phyloP scores from a whole-genome alignment of 2,113 vertebrate species.

The Edolisoma coerulescens region DNA sequence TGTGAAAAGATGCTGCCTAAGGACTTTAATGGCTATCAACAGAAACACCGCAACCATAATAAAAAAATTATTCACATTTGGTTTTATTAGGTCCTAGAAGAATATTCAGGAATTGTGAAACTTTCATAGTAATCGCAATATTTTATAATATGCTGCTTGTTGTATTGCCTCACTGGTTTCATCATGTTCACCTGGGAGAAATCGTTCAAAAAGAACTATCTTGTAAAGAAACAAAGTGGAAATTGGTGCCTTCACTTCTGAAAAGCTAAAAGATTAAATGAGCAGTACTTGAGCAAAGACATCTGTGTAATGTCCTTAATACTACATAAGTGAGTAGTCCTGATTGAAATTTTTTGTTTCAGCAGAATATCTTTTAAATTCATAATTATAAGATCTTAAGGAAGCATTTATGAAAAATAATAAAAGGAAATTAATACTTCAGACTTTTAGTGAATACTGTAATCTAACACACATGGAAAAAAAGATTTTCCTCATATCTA shows the following conservation, averaged over 20 bases:
- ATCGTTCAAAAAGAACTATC: not conserved
- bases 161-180: not conserved
- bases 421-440: not conserved
- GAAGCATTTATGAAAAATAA: not conserved
- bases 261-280: not conserved
- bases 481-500: accelerated
- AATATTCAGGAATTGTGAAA: not conserved
- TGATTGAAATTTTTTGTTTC: not conserved
- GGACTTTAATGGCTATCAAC: not conserved
- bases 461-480: not conserved
- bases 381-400: not conserved
- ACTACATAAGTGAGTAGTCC: not conserved
- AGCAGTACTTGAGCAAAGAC: not conserved
- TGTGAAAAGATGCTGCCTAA: not conserved
- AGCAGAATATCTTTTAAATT: not conserved
- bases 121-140: not conserved
- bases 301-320: not conserved
- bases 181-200: not conserved
- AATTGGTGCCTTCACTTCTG: not conserved
- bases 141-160: not conserved
- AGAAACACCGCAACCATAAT: not conserved
- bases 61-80: not conserved
- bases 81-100: not conserved
- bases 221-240: not conserved
- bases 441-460: not conserved